These are phyloP conservation scores for Charanyca ferruginea DNA, from an alignment of 2,888 invertebrate genomes.

Conservation along the genomic window DNA sequence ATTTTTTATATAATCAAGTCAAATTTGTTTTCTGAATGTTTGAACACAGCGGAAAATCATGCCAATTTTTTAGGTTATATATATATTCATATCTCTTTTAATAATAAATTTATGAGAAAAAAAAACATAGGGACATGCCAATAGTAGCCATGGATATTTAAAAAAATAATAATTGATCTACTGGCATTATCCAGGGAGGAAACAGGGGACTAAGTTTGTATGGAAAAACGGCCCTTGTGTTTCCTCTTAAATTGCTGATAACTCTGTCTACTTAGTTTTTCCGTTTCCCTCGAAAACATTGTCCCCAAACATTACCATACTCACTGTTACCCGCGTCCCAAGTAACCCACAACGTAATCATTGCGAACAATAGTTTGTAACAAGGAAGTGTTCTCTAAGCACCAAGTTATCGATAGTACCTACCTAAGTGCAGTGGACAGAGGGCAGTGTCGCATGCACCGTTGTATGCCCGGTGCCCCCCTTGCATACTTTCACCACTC, in stretches of 20 bases:
- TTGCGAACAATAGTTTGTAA: conserved; percentile 65
- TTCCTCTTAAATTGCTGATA: neutral
- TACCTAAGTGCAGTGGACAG: conserved; percentile 80
- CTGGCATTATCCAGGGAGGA: too few relatives aligned
- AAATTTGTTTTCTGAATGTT: too few relatives aligned
- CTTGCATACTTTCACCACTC: conserved; percentile 88
- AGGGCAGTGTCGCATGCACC: conserved; percentile 86
- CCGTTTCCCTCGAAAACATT: conserved; percentile 13
- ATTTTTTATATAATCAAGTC: too few relatives aligned
- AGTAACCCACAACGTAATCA: conserved; percentile 58
- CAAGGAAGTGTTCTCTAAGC: conserved; percentile 63
- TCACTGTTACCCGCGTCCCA: conserved; percentile 6
- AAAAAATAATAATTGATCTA: too few relatives aligned
- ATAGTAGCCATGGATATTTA: too few relatives aligned
- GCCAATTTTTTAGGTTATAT: too few relatives aligned
- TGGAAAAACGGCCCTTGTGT: too few relatives aligned
- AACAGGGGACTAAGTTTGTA: too few relatives aligned
- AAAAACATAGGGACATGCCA: too few relatives aligned
- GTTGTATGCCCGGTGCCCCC: conserved; percentile 81
- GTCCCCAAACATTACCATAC: conserved; percentile 38
- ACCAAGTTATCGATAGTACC: conserved; percentile 64
- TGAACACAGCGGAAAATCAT: too few relatives aligned
- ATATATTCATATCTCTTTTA: too few relatives aligned
- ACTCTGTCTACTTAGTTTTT: conserved; percentile 11
- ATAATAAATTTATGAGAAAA: too few relatives aligned